Evolutionary conservation across 2,113 vertebrate species (phyloP).

Genomic region (Thryonomys swinderianus): DNA sequence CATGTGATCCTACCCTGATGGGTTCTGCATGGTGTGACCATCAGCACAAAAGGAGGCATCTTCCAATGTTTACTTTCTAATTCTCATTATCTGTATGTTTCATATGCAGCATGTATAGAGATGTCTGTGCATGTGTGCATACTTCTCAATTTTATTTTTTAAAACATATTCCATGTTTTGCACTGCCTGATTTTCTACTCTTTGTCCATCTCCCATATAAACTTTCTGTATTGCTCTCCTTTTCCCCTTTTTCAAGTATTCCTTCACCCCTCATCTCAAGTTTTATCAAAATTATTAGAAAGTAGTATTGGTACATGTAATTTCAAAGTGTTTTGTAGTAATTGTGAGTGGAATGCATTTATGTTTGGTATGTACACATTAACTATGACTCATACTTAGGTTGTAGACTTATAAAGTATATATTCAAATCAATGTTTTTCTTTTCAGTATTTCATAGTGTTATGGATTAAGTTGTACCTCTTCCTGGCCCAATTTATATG

Average conservation of each 20-base stretch:
- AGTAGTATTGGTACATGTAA: not conserved
- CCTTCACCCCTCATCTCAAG: not conserved
- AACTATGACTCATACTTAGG: not conserved
- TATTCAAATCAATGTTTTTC: slow-evolving; percentile 3
- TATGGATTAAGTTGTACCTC: not conserved
- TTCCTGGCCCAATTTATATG: not conserved
- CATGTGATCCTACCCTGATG: not conserved
- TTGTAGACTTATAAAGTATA: not conserved
- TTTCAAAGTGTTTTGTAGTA: slow-evolving; percentile 18
- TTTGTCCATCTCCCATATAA: not conserved
- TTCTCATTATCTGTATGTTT: not conserved
- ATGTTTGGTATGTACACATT: not conserved
- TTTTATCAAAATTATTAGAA: slow-evolving; percentile 28
- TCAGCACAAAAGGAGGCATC: not conserved
- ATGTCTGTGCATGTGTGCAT: not conserved
- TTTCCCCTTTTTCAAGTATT: not conserved
- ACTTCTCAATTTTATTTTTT: not conserved
- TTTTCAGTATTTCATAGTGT: not conserved
- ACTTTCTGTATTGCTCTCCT: not conserved
- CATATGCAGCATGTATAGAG: not conserved
- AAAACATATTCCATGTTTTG: not conserved
- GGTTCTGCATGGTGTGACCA: not conserved
- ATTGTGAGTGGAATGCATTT: not conserved
- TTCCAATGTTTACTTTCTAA: not conserved
- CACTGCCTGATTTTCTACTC: slow-evolving; percentile 13